Evolutionary conservation across 2,113 vertebrate genomes (phyloP).

Genomic region (Hoplias malabaricus): DNA sequence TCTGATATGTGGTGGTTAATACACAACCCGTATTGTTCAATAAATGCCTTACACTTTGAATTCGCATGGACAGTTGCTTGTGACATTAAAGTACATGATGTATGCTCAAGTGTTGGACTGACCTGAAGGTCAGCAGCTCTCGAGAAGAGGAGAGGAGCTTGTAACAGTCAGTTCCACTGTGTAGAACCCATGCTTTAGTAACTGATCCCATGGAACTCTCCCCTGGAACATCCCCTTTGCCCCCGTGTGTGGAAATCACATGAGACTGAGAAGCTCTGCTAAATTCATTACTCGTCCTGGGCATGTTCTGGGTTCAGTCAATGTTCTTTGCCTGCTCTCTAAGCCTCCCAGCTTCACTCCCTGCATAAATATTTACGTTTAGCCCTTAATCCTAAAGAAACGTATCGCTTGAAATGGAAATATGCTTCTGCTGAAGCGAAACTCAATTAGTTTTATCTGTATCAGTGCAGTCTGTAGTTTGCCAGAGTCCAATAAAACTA

Average conservation of each 20-base stretch:
- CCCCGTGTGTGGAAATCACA: background rate
- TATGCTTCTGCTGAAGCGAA: background rate
- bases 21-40: too few species aligned
- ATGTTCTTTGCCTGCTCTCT: background rate
- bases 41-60: too few species aligned
- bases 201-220: background rate
- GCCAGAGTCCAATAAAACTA: background rate
- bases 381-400: background rate
- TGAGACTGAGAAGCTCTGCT: background rate
- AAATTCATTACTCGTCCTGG: background rate
- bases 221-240: background rate
- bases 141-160: background rate
- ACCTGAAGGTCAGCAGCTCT: background rate
- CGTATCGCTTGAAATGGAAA: background rate
- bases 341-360: background rate
- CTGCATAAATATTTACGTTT: background rate
- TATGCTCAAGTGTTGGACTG: background rate
- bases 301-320: background rate
- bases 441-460: background rate
- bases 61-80: too few species aligned
- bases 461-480: background rate
- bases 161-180: background rate
- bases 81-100: too few species aligned
- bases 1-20: too few species aligned
- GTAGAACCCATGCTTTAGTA: background rate